A percentile compares a stretch with the other conserved stretches of the same genome.
Conservation (phyloP, 2,113 vertebrate species). For the Calypte anna region DNA sequence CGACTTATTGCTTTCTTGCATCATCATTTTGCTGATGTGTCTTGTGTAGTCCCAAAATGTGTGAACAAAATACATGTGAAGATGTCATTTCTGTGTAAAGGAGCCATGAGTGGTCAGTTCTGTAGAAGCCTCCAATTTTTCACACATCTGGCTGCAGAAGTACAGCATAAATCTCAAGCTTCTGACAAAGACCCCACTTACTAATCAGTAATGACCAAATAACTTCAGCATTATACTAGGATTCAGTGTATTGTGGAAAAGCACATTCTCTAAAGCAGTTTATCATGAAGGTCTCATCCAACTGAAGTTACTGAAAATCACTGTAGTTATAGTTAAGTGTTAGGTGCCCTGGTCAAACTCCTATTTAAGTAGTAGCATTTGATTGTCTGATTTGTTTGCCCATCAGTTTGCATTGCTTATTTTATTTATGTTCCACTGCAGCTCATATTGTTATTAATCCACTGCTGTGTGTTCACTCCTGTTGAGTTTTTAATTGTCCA, state of each 20-base stretch:
- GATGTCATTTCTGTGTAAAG: background rate
- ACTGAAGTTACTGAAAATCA: background rate
- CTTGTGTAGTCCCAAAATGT: background rate
- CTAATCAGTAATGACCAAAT: background rate
- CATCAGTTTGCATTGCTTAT: background rate
- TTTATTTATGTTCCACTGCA: background rate
- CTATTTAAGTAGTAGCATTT: background rate
- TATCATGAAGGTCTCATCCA: background rate
- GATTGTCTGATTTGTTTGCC: background rate
- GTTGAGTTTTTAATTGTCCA: background rate
- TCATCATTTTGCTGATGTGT: background rate
- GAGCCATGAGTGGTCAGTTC: background rate
- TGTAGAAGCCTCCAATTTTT: background rate
- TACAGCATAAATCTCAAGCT: background rate
- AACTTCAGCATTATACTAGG: background rate
- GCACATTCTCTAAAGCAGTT: background rate
- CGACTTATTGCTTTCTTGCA: background rate
- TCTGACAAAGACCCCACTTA: background rate
- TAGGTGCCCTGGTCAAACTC: background rate
- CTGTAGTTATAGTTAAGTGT: background rate
- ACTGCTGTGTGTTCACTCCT: background rate
- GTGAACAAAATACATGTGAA: background rate
- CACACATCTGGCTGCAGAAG: background rate
- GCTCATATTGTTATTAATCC: background rate
- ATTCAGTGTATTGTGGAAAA: background rate